Percentiles rank a stretch among this genome's conserved stretches.
These are phyloP conservation scores for Mugil cephalus DNA, from an alignment of 2,113 vertebrate genomes.

Conservation along the genomic window DNA sequence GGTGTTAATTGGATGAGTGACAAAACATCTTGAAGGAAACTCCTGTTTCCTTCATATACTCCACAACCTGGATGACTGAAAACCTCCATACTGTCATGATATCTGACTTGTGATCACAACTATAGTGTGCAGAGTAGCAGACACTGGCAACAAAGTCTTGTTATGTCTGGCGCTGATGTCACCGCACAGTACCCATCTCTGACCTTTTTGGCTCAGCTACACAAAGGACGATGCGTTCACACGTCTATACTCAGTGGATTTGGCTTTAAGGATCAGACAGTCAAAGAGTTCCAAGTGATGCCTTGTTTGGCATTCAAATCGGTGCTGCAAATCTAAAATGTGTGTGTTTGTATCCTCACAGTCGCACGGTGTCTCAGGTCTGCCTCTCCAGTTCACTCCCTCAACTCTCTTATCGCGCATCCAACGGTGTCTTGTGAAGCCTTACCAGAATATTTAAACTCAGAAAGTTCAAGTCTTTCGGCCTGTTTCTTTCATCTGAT, in stretches of 20 bases:
- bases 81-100: not conserved
- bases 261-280: not conserved
- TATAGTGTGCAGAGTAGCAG: too few species aligned
- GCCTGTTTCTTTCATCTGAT: conserved; percentile 24
- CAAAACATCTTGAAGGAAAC: too few species aligned
- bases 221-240: conserved; percentile 3
- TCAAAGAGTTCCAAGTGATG: not conserved
- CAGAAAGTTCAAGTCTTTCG: conserved; percentile 7
- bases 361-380: not conserved
- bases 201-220: conserved; percentile 20
- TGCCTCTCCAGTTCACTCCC: conserved; percentile 1
- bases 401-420: conserved; percentile 1
- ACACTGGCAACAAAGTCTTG: not conserved
- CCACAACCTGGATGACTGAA: not conserved
- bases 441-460: conserved; percentile 26
- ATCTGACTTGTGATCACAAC: not conserved
- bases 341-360: not conserved
- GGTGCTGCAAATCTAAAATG: conserved; percentile 22
- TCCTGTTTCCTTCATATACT: too few species aligned
- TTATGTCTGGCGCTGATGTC: not conserved
- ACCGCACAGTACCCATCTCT: not conserved
- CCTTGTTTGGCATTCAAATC: conserved; percentile 11
- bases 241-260: not conserved
- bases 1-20: too few species aligned
- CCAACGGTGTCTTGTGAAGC: not conserved